These are phyloP conservation scores for Ariolimax columbianus DNA, from an alignment of 2,888 invertebrate species.

Conservation along the genomic window DNA sequence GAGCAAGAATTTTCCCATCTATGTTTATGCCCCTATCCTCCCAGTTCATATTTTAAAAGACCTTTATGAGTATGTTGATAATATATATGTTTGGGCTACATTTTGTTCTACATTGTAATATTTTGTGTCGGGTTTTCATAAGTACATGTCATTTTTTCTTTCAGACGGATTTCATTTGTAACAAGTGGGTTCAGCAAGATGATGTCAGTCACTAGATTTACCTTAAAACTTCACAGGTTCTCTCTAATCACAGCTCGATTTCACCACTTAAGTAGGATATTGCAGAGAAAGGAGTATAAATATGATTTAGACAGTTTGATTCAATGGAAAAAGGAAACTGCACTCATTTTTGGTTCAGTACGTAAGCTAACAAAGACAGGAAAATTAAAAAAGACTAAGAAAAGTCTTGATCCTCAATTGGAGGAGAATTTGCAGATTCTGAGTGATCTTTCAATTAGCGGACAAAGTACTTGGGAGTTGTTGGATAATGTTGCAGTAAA, in stretches of 20 bases:
- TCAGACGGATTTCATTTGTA: neutral
- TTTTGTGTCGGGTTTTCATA: too few relatives aligned
- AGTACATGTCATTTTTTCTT: neutral
- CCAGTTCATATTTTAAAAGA: too few relatives aligned
- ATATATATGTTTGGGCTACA: too few relatives aligned
- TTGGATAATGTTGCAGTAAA: neutral
- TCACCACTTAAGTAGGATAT: neutral
- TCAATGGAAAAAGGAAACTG: conserved; percentile 47
- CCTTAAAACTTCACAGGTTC: neutral
- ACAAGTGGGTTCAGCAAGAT: neutral
- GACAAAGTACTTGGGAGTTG: neutral
- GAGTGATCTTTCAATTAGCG: conserved; percentile 15
- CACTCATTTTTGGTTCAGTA: conserved; percentile 28
- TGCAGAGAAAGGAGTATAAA: conserved; percentile 33
- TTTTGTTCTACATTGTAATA: too few relatives aligned
- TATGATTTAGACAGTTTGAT: conserved; percentile 41
- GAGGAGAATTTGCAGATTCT: conserved; percentile 39
- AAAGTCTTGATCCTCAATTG: neutral
- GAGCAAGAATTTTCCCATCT: too few relatives aligned
- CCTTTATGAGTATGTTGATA: too few relatives aligned
- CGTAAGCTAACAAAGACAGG: conserved; percentile 46
- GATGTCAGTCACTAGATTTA: neutral
- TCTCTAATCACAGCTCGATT: neutral
- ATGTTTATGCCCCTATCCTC: too few relatives aligned
- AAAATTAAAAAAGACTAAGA: conserved; percentile 42